Conservation (phyloP, 2,113 vertebrate genomes). For the Hemiscyllium ocellatum region DNA sequence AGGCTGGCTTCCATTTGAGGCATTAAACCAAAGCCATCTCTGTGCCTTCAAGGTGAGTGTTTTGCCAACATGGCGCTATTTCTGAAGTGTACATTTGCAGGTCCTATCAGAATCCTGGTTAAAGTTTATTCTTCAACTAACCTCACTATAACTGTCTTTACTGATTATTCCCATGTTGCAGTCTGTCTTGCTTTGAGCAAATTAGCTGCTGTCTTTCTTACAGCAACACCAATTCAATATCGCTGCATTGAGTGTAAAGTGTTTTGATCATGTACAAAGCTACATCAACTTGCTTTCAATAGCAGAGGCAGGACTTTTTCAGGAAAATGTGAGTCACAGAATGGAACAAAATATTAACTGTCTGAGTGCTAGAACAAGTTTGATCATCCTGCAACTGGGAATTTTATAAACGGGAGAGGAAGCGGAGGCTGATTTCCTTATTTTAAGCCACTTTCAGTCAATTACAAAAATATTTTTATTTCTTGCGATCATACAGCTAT, state of each 20-base stretch:
- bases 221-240: background rate
- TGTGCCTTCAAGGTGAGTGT: background rate
- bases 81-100: background rate
- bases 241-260: background rate
- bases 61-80: background rate
- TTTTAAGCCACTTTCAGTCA: too few relatives aligned
- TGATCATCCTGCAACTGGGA: too few relatives aligned
- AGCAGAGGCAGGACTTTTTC: too few relatives aligned
- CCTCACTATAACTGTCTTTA: background rate
- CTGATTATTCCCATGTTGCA: background rate
- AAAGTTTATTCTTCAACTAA: background rate
- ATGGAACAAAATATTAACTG: too few relatives aligned
- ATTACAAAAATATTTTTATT: too few relatives aligned
- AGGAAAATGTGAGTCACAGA: too few relatives aligned
- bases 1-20: background rate
- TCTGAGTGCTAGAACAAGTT: too few relatives aligned
- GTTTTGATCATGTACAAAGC: background rate
- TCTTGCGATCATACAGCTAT: too few relatives aligned
- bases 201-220: background rate
- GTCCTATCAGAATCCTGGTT: background rate
- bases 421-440: too few relatives aligned
- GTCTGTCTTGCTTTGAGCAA: background rate
- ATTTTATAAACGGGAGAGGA: too few relatives aligned
- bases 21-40: background rate
- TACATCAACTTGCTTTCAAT: background rate